phyloP scores from a whole-genome alignment of 2,888 invertebrate genomes.

The Eristalis arbustorum region DNA sequence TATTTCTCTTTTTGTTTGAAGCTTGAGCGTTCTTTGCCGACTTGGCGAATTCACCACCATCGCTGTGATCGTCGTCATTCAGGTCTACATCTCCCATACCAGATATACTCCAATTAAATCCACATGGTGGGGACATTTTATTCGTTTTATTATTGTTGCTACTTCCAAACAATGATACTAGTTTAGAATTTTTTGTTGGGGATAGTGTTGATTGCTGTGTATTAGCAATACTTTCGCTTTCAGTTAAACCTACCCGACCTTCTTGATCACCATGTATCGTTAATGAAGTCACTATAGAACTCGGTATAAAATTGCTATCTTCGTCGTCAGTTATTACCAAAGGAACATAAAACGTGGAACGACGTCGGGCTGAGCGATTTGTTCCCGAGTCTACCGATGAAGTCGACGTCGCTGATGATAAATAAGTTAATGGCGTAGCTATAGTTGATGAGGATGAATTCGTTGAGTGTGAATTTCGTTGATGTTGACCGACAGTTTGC shows the following conservation, averaged over 20 bases:
- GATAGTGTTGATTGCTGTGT: constrained; percentile 55
- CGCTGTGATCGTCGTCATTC: constrained; percentile 73
- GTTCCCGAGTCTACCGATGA: constrained; percentile 73
- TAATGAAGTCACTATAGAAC: constrained; percentile 41
- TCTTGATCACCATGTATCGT: constrained; percentile 32
- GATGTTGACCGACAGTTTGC: constrained; percentile 73
- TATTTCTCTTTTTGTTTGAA: constrained; percentile 46
- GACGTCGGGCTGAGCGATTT: constrained; percentile 83
- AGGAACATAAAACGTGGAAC: constrained; percentile 89
- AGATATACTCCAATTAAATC: constrained; percentile 79
- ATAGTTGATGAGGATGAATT: constrained; percentile 62
- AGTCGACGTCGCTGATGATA: constrained; percentile 60
- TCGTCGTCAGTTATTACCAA: constrained; percentile 80
- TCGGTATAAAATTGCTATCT: constrained; percentile 31
- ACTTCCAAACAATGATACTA: constrained; percentile 55
- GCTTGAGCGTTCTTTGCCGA: not conserved
- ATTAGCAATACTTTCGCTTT: constrained; percentile 39
- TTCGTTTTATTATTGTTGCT: constrained; percentile 44
- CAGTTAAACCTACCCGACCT: constrained; percentile 43
- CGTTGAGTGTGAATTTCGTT: constrained; percentile 66
- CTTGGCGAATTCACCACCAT: constrained; percentile 66
- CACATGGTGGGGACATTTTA: constrained; percentile 78
- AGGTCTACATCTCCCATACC: constrained; percentile 76
- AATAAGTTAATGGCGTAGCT: constrained; percentile 20
- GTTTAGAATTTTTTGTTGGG: constrained; percentile 64